A percentile compares a stretch with the other conserved stretches of the same genome.
These are phyloP conservation scores for Hippocampus zosterae DNA, from an alignment of 2,113 vertebrate species.

Conservation along the genomic window DNA sequence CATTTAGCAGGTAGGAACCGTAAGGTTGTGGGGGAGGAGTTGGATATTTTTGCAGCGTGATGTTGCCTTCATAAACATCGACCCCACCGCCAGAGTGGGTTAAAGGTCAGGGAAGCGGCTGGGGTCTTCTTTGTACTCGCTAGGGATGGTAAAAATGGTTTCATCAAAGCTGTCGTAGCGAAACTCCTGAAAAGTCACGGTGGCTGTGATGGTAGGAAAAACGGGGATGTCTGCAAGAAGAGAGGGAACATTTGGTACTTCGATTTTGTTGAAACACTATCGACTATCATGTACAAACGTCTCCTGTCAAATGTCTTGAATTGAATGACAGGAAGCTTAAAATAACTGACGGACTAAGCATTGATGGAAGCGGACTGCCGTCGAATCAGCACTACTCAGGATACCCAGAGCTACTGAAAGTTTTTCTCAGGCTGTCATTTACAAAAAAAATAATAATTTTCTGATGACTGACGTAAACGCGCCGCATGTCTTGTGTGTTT, in stretches of 20 bases:
- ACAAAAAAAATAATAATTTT: too few species aligned
- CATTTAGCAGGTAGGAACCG: background rate
- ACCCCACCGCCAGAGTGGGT: constrained; percentile 2
- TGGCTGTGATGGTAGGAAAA: constrained; percentile 98
- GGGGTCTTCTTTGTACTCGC: constrained; percentile 95
- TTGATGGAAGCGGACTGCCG: too few species aligned
- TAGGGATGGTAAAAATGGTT: constrained; percentile 89
- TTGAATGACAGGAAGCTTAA: too few species aligned
- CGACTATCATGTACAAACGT: too few species aligned
- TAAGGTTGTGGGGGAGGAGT: background rate
- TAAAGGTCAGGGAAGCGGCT: constrained; percentile 97
- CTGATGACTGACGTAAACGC: too few species aligned
- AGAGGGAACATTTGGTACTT: background rate
- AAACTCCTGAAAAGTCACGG: constrained; percentile 99
- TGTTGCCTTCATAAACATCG: background rate
- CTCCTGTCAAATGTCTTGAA: too few species aligned
- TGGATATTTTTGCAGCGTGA: constrained; percentile 8
- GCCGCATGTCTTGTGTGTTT: too few species aligned
- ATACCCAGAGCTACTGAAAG: too few species aligned
- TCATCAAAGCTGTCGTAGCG: constrained; percentile 88
- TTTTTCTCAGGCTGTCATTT: too few species aligned
- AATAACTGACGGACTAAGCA: too few species aligned
- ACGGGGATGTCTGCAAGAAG: constrained; percentile 86
- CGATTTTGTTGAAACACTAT: too few species aligned
- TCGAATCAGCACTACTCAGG: too few species aligned